Conservation (phyloP, 2,797 vertebrate genomes). For the Serranus cabrilla region DNA sequence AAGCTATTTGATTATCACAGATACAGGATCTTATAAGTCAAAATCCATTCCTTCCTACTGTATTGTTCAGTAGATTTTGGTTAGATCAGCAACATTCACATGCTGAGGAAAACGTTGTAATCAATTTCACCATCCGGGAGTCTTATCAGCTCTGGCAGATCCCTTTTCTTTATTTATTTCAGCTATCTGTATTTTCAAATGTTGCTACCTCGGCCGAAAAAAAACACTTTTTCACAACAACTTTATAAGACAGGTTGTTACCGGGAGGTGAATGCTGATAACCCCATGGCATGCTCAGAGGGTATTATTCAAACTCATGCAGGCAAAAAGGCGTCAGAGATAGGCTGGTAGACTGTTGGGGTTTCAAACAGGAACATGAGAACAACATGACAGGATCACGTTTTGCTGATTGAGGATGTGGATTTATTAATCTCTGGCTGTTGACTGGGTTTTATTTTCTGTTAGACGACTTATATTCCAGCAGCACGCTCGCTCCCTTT, state of each 20-base stretch:
- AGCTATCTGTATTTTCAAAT: conserved; percentile 73
- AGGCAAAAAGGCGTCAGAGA: conserved; percentile 64
- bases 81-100: conserved; percentile 75
- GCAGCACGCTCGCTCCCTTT: conserved; percentile 69
- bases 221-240: conserved; percentile 65
- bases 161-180: conserved; percentile 70
- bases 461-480: conserved; percentile 73
- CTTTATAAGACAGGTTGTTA: conserved; percentile 77
- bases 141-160: conserved; percentile 83
- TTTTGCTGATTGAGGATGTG: conserved; percentile 59
- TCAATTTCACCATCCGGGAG: conserved; percentile 77
- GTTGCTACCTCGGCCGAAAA: conserved; percentile 49
- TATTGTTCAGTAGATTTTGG: conserved; percentile 49
- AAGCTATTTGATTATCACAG: conserved; percentile 44
- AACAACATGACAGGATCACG: conserved; percentile 64
- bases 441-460: conserved; percentile 76
- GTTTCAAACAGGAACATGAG: conserved; percentile 66
- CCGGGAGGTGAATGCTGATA: conserved; percentile 80
- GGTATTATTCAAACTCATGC: conserved; percentile 78
- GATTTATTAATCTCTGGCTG: conserved; percentile 77
- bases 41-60: conserved; percentile 31
- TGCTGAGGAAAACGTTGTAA: conserved; percentile 69
- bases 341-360: conserved; percentile 51
- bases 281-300: conserved; percentile 76
- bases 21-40: conserved; percentile 48